Percentiles rank a stretch among this genome's conserved stretches.
These are phyloP conservation scores for Styela clava DNA, from an alignment of 23 tunicate species.

Conservation along the genomic window DNA sequence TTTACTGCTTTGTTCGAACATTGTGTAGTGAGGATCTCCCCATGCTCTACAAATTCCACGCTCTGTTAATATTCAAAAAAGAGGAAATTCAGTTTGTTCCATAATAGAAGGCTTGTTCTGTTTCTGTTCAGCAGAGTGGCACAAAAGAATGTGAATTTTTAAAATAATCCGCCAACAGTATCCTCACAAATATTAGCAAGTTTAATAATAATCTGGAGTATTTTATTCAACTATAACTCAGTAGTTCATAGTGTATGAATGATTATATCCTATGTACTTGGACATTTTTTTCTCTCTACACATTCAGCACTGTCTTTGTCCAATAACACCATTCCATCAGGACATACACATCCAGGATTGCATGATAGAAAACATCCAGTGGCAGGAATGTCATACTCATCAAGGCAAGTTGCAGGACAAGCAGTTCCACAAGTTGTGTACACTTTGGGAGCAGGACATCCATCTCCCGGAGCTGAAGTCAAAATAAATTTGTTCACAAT, in stretches of 20 bases:
- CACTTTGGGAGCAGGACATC: neutral
- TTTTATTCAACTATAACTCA: too few species aligned
- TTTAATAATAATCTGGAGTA: too few species aligned
- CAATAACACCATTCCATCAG: conserved; percentile 16
- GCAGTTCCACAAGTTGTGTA: neutral
- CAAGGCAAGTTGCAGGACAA: conserved; percentile 20
- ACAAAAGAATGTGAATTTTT: too few species aligned
- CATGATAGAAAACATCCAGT: neutral
- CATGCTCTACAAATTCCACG: conserved; percentile 53
- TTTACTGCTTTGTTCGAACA: conserved; percentile 47
- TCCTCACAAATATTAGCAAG: too few species aligned
- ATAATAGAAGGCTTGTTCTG: too few species aligned
- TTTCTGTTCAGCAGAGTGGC: too few species aligned
- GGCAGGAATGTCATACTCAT: neutral
- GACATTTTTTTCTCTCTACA: conserved; percentile 9
- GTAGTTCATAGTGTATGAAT: too few species aligned
- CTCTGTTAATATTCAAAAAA: conserved; percentile 19
- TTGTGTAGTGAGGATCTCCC: conserved; percentile 77
- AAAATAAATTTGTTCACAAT: neutral
- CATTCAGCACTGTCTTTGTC: neutral
- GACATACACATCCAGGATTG: conserved; percentile 22
- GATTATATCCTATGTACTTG: too few species aligned
- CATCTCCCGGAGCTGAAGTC: neutral
- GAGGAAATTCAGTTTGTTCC: too few species aligned
- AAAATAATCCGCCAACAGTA: too few species aligned